Evolutionary conservation across 1,140 invertebrate genomes (phyloP).

Genomic region (Hirudo medicinalis): DNA sequence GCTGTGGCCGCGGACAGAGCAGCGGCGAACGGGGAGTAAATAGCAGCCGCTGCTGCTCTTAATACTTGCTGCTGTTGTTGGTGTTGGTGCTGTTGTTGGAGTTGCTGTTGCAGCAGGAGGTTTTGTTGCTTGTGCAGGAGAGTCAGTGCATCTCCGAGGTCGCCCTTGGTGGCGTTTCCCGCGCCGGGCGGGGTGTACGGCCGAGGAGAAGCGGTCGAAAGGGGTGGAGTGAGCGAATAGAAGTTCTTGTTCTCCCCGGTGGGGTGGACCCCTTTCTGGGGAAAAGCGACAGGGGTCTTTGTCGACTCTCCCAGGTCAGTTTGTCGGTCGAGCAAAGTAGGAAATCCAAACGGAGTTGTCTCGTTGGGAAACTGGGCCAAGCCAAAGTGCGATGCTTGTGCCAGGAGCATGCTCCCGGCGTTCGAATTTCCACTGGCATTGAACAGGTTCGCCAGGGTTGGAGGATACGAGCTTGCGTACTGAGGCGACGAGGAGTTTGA

Average conservation of each 20-base stretch:
- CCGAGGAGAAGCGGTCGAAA: conserved; percentile 17
- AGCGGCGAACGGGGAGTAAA: conserved; percentile 22
- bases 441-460: too few species aligned
- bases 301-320: conserved; percentile 24
- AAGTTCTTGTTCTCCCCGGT: conserved; percentile 26
- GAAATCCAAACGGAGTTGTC: conserved; percentile 46
- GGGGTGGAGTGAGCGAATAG: conserved; percentile 16
- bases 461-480: too few species aligned
- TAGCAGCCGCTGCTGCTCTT: conserved; percentile 12
- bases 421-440: too few species aligned
- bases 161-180: conserved; percentile 5
- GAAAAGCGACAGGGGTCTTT: too few species aligned
- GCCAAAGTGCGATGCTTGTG: conserved; percentile 42
- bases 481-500: too few species aligned
- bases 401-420: too few species aligned
- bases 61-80: too few species aligned
- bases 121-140: background rate
- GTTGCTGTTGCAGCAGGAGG: background rate
- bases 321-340: conserved; percentile 19
- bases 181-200: conserved; percentile 3
- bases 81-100: too few species aligned
- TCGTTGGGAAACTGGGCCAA: conserved; percentile 30
- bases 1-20: conserved; percentile 24
- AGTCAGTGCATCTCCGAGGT: background rate
- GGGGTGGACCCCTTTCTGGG: conserved; percentile 25